A percentile compares a stretch with the other conserved stretches of the same genome.
Conservation (phyloP, 1,140 invertebrate genomes). For the Anoplophora glabripennis region DNA sequence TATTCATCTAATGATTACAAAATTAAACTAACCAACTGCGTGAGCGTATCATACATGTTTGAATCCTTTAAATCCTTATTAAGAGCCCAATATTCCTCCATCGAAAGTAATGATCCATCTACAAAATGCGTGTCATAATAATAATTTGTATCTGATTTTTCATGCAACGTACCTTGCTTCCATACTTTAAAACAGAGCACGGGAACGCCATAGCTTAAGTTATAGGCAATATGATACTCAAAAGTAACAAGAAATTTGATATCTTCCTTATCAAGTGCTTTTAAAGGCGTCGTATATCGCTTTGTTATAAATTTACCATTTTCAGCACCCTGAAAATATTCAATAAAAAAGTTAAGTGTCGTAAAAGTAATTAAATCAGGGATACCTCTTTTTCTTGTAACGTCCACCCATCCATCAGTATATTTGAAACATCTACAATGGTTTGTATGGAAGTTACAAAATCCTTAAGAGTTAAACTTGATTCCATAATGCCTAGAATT, state of each 20-base stretch:
- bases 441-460: conserved; percentile 16
- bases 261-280: background rate
- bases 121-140: conserved; percentile 6
- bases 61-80: conserved; percentile 25
- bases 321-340: conserved; percentile 6
- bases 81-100: conserved; percentile 37
- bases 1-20: background rate
- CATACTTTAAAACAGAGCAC: conserved; percentile 49
- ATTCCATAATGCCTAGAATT: too few species aligned
- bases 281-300: conserved; percentile 27
- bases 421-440: conserved; percentile 18
- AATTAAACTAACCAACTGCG: conserved; percentile 31
- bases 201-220: conserved; percentile 50
- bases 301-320: conserved; percentile 29
- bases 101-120: conserved; percentile 30
- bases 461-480: background rate
- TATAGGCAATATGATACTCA: conserved; percentile 51
- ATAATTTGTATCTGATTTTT: background rate
- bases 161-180: conserved; percentile 40
- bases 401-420: conserved; percentile 19
- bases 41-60: conserved; percentile 37
- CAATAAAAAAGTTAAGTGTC: background rate
- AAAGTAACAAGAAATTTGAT: conserved; percentile 37
- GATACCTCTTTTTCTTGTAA: conserved; percentile 12
- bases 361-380: background rate